Conservation (phyloP, 64 coral and sea anemone species). For the Pachyseris speciosa region DNA sequence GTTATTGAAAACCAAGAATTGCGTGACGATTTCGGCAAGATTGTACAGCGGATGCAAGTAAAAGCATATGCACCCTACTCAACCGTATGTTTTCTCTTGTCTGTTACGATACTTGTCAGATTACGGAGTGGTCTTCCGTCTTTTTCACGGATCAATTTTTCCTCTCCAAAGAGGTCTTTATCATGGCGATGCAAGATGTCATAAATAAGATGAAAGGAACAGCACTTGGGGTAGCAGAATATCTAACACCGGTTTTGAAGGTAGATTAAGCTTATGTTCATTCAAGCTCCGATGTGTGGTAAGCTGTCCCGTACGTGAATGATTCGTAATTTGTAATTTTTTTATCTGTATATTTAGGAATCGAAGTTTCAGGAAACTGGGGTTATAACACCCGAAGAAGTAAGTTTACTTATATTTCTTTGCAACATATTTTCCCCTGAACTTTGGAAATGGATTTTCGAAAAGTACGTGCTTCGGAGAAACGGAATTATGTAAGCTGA, state of each 20-base stretch:
- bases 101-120: too few relatives aligned
- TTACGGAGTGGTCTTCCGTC: not conserved
- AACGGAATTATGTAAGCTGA: not conserved
- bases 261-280: constrained; percentile 27
- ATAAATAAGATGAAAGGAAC: constrained; percentile 99
- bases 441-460: not conserved
- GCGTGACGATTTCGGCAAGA: not conserved
- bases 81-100: not conserved
- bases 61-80: not conserved
- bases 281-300: constrained; percentile 7
- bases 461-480: not conserved
- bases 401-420: constrained; percentile 3
- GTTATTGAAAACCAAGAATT: not conserved
- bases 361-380: constrained; percentile 99
- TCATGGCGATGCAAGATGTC: constrained; percentile 99
- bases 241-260: constrained; percentile 96
- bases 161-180: not conserved
- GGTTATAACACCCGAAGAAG: constrained; percentile 98
- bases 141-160: not conserved
- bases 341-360: constrained; percentile 63
- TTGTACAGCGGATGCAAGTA: not conserved
- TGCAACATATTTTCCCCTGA: not conserved
- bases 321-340: too few relatives aligned
- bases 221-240: constrained; percentile 94
- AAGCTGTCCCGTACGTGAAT: not conserved